These are phyloP conservation scores for Saiga tatarica DNA, from an alignment of 2,113 vertebrate genomes.

Conservation along the genomic window DNA sequence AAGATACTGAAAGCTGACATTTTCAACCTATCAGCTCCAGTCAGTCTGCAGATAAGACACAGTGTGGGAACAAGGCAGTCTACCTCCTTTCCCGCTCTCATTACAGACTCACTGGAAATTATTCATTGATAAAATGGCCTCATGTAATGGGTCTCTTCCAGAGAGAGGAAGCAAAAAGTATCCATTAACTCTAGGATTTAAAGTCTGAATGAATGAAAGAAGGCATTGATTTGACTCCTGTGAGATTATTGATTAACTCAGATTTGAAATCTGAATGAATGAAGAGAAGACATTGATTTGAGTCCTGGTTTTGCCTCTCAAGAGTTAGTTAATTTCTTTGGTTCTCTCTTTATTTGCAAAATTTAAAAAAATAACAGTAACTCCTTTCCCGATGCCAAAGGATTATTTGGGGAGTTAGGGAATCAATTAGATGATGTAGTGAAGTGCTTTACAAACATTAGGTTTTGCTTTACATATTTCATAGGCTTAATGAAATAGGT, in stretches of 20 bases:
- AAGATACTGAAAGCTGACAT: slow-evolving; percentile 65
- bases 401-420: background rate
- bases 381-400: background rate
- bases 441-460: background rate
- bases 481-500: background rate
- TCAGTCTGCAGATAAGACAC: background rate
- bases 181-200: slow-evolving; percentile 50
- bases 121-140: slow-evolving; percentile 45
- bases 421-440: background rate
- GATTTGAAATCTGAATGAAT: background rate
- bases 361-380: background rate
- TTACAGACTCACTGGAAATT: slow-evolving; percentile 1
- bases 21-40: slow-evolving; percentile 33
- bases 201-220: slow-evolving; percentile 56
- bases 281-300: slow-evolving; percentile 18
- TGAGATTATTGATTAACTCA: slow-evolving; percentile 37
- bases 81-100: background rate
- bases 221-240: slow-evolving; percentile 39
- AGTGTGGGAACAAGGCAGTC: background rate
- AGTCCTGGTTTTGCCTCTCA: slow-evolving; percentile 6
- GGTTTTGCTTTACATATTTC: background rate
- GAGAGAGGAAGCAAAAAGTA: slow-evolving; percentile 33
- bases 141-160: slow-evolving; percentile 37
- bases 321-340: background rate
- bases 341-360: background rate